These are phyloP conservation scores for Scaptodrosophila latifasciaeformis DNA, from an alignment of 2,888 invertebrate species.

Conservation along the genomic window DNA sequence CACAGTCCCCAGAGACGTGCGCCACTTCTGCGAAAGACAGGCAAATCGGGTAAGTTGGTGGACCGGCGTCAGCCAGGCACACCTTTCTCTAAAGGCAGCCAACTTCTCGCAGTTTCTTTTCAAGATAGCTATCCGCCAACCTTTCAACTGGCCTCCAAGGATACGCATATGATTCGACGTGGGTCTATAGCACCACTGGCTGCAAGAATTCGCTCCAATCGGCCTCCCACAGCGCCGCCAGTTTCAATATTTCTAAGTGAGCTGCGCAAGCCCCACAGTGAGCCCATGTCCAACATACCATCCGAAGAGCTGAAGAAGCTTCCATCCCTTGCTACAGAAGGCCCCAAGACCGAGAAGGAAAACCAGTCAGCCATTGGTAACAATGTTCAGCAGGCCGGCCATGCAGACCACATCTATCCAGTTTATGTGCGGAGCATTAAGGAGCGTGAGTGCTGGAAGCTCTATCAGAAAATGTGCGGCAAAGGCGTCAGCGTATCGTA, in stretches of 20 bases:
- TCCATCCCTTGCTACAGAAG: not conserved
- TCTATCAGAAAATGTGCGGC: slow-evolving; percentile 81
- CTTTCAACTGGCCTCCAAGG: slow-evolving; percentile 70
- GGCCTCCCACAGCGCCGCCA: slow-evolving; percentile 74
- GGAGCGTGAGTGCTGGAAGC: slow-evolving; percentile 82
- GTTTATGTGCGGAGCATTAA: slow-evolving; percentile 77
- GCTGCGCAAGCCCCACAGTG: slow-evolving; percentile 17
- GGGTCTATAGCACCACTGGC: slow-evolving; percentile 74
- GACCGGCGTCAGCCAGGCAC: too few species aligned
- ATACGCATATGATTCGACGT: slow-evolving; percentile 72
- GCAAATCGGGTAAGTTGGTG: slow-evolving; percentile 73
- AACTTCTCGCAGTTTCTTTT: slow-evolving; percentile 71
- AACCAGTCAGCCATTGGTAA: slow-evolving; percentile 52
- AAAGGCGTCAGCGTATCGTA: slow-evolving; percentile 82
- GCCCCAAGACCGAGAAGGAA: slow-evolving; percentile 43
- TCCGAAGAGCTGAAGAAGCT: too few species aligned
- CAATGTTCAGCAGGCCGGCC: slow-evolving; percentile 22
- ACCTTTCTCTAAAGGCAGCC: slow-evolving; percentile 21
- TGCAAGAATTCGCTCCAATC: slow-evolving; percentile 71
- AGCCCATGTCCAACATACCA: not conserved
- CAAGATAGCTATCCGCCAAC: slow-evolving; percentile 74
- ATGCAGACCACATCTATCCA: slow-evolving; percentile 70
- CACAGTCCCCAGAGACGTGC: slow-evolving; percentile 61
- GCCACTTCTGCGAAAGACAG: slow-evolving; percentile 72
- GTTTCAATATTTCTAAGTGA: slow-evolving; percentile 69